These are phyloP conservation scores for Parapsyche elsis DNA, from an alignment of 1,140 invertebrate genomes.

Conservation along the genomic window DNA sequence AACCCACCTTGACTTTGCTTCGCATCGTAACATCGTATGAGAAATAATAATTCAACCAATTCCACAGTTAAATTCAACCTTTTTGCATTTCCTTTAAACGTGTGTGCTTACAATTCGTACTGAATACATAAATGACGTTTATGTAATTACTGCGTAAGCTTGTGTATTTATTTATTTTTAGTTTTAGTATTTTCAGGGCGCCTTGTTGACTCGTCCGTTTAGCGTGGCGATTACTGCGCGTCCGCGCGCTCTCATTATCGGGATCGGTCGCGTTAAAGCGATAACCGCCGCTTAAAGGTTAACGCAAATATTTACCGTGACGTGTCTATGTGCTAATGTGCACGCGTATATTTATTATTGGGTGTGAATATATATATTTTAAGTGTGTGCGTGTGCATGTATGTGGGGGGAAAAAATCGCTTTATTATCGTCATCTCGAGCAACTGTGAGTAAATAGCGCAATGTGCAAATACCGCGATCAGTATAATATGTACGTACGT, in stretches of 20 bases:
- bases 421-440: neutral
- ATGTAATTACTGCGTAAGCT: too few relatives aligned
- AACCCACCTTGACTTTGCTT: too few relatives aligned
- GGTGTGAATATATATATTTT: neutral
- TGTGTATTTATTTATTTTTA: too few relatives aligned
- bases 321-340: neutral
- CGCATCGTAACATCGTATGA: too few relatives aligned
- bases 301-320: conserved; percentile 28
- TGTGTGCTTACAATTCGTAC: too few relatives aligned
- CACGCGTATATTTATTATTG: neutral
- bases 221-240: neutral
- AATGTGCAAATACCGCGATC: too few relatives aligned
- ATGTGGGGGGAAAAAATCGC: neutral
- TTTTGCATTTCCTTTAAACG: too few relatives aligned
- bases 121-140: too few relatives aligned
- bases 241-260: conserved; percentile 2
- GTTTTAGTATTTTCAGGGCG: too few relatives aligned
- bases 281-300: conserved; percentile 28
- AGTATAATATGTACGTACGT: too few relatives aligned
- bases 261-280: neutral
- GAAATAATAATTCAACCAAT: too few relatives aligned
- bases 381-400: neutral
- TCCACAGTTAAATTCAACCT: too few relatives aligned
- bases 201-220: neutral
- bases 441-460: neutral